Evolutionary conservation across 2,113 vertebrate genomes (phyloP).

Genomic region (Entomyzon cyanotis): DNA sequence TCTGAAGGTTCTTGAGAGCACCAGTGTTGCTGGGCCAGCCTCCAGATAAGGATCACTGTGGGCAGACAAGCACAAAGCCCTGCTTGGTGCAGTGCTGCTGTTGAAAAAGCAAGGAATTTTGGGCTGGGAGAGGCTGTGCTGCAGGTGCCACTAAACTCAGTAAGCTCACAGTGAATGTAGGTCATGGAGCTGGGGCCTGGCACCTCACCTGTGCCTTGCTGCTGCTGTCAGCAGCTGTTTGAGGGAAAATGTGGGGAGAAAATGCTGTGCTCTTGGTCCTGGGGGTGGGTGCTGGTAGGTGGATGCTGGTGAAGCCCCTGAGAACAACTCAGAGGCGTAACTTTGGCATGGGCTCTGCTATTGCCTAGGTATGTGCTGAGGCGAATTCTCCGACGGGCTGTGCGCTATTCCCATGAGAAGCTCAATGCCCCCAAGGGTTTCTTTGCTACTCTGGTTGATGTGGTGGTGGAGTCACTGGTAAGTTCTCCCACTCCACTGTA

Average conservation of each 20-base stretch:
- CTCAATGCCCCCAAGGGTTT: conserved; percentile 91
- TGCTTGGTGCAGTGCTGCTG: not conserved
- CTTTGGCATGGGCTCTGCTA: accelerated
- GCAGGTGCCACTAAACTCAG: not conserved
- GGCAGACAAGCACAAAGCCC: not conserved
- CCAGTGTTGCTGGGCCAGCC: not conserved
- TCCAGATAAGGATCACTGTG: not conserved
- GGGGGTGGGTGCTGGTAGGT: not conserved
- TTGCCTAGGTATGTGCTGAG: conserved; percentile 89
- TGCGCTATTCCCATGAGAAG: conserved; percentile 95
- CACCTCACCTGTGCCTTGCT: not conserved
- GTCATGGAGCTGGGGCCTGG: not conserved
- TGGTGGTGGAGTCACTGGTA: conserved; percentile 93
- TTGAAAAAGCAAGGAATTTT: not conserved
- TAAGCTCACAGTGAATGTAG: not conserved
- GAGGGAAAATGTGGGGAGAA: not conserved
- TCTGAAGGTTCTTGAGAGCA: not conserved
- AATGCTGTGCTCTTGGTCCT: not conserved
- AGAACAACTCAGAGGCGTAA: not conserved
- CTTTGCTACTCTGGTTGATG: conserved; percentile 93
- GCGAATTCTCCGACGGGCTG: conserved; percentile 93
- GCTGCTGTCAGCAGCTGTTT: not conserved
- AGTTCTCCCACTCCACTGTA: not conserved
- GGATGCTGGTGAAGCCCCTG: not conserved
- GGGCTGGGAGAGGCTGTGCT: not conserved